These are phyloP conservation scores for Falcunculus frontatus DNA, from an alignment of 2,113 vertebrate species.

Conservation along the genomic window DNA sequence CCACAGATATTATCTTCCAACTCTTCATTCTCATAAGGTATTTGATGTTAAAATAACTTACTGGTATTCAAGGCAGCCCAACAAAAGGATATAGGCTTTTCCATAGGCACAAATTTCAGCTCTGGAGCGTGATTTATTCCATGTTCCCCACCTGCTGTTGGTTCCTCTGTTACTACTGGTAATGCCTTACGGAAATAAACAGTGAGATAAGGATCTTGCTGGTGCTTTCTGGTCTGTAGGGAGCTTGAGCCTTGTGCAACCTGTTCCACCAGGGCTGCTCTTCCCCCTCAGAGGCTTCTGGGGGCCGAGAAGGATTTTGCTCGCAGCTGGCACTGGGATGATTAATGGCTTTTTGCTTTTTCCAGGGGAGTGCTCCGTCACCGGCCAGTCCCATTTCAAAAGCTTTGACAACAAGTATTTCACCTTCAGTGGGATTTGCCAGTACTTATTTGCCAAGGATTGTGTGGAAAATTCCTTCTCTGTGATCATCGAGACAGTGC, in stretches of 20 bases:
- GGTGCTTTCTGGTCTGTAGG: not conserved
- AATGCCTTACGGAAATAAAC: not conserved
- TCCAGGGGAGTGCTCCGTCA: constrained; percentile 90
- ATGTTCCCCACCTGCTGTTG: not conserved
- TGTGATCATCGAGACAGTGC: constrained; percentile 86
- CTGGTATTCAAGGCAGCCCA: not conserved
- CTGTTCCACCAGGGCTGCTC: not conserved
- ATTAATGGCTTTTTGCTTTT: not conserved
- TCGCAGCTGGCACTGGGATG: fast-evolving
- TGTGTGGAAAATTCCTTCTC: constrained; percentile 82
- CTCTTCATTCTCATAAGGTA: not conserved
- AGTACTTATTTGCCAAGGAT: constrained; percentile 89
- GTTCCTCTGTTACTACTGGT: not conserved
- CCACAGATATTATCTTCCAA: not conserved
- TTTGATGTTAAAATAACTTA: not conserved
- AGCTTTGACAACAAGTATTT: constrained; percentile 94
- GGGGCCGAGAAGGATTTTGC: not conserved
- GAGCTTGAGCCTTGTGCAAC: not conserved
- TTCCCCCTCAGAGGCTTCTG: not conserved
- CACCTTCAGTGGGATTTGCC: constrained; percentile 91
- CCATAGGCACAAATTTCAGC: not conserved
- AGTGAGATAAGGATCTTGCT: not conserved
- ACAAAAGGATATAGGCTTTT: not conserved
- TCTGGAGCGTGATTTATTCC: not conserved
- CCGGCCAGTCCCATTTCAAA: constrained; percentile 95